phyloP scores from a whole-genome alignment of 2,113 vertebrate species.

The Petrocephalus zakoni region DNA sequence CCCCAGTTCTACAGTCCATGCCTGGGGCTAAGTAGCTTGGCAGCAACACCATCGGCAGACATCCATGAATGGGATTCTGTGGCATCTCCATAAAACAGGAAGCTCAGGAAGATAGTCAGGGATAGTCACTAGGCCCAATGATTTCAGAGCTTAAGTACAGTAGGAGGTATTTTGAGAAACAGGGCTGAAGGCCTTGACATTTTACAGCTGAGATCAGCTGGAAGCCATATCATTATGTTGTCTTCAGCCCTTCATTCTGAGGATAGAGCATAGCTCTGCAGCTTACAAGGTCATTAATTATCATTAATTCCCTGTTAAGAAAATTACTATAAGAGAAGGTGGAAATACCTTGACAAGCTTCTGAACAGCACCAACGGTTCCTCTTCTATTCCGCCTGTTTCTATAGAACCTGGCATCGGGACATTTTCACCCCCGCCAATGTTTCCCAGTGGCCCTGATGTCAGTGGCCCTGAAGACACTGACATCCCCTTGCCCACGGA shows the following conservation, averaged over 20 bases:
- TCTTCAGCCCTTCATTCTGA: neutral
- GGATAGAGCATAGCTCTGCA: neutral
- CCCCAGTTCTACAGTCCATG: neutral
- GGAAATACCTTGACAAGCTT: neutral
- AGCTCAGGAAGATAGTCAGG: neutral
- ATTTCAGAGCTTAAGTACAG: neutral
- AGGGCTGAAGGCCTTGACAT: neutral
- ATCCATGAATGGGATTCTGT: neutral
- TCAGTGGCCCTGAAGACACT: slow-evolving; percentile 33
- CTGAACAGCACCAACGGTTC: neutral
- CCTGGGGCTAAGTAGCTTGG: neutral
- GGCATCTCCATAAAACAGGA: neutral
- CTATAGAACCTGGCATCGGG: slow-evolving; percentile 51
- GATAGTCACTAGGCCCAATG: neutral
- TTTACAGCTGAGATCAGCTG: neutral
- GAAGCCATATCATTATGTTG: neutral
- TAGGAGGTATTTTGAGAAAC: neutral
- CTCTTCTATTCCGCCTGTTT: slow-evolving; percentile 4
- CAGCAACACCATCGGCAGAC: neutral
- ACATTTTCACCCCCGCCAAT: slow-evolving; percentile 28
- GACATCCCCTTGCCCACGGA: slow-evolving; percentile 43
- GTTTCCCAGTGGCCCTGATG: slow-evolving; percentile 40
- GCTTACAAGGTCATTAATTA: neutral
- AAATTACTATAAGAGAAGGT: neutral
- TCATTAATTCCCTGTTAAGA: neutral